Percentiles rank a stretch among this genome's conserved stretches.
phyloP scores from a whole-genome alignment of 2,797 vertebrate species.

The Mormyrops attenuatus region DNA sequence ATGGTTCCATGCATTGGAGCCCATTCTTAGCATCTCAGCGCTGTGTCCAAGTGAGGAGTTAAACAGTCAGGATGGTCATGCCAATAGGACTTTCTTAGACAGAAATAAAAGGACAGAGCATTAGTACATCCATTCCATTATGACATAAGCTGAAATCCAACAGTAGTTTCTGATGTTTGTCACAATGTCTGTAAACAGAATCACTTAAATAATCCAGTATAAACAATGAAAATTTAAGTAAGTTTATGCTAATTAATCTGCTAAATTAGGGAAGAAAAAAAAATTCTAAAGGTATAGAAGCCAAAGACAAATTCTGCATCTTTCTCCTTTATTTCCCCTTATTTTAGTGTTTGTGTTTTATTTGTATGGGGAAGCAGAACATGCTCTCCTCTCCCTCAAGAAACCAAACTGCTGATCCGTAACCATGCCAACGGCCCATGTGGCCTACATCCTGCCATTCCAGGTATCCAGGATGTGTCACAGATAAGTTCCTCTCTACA shows the following conservation, averaged over 20 bases:
- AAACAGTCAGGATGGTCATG: background rate
- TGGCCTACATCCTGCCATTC: background rate
- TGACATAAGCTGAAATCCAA: background rate
- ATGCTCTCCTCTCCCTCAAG: background rate
- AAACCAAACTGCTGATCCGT: background rate
- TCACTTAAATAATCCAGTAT: background rate
- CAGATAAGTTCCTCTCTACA: background rate
- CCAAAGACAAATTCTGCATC: background rate
- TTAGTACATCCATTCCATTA: background rate
- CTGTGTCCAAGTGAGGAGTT: background rate
- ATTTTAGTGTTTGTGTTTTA: background rate
- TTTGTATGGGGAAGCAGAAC: background rate
- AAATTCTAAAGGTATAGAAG: background rate
- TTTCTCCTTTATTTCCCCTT: background rate
- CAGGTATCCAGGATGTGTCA: background rate
- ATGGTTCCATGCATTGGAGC: background rate
- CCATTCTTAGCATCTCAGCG: background rate
- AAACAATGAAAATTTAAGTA: background rate
- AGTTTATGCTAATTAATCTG: background rate
- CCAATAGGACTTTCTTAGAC: background rate
- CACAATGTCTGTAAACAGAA: background rate
- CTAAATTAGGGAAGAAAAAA: background rate
- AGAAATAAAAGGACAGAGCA: background rate
- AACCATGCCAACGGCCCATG: slow-evolving; percentile 6
- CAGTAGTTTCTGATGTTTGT: background rate